Conservation (phyloP, 2,888 invertebrate genomes). For the Lasioglossum figueresi region DNA sequence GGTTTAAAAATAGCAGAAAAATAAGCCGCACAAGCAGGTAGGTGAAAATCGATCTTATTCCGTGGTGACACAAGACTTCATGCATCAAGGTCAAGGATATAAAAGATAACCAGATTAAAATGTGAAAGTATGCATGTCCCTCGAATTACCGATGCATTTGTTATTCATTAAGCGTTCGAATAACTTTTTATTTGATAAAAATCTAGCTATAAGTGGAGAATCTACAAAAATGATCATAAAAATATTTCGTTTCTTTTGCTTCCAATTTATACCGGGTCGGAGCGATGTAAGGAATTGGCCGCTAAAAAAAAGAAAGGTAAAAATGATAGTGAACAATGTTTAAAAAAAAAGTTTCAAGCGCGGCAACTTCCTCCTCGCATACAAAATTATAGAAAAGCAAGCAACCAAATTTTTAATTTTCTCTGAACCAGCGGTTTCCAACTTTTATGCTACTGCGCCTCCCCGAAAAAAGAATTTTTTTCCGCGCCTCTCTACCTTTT, state of each 20-base stretch:
- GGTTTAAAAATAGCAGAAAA: slow-evolving; percentile 5
- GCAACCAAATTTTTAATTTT: not conserved
- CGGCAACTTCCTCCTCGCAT: not conserved
- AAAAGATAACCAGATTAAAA: not conserved
- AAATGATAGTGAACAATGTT: not conserved
- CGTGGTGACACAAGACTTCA: not conserved
- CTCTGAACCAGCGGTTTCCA: no score
- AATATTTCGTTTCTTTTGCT: not conserved
- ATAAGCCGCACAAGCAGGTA: not conserved
- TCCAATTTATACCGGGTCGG: not conserved
- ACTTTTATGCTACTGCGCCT: no score
- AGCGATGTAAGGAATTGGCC: not conserved
- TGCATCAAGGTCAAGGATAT: not conserved
- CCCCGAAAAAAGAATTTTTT: no score
- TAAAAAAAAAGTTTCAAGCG: not conserved
- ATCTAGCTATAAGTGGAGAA: not conserved
- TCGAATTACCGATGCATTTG: not conserved
- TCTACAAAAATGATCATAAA: not conserved
- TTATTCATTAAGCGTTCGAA: not conserved
- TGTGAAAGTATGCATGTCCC: not conserved
- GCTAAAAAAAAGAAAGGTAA: not conserved
- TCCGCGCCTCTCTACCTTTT: no score
- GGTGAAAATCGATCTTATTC: slow-evolving; percentile 6
- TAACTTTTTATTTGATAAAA: not conserved
- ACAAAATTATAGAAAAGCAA: not conserved